These are phyloP conservation scores for Lophochroa leadbeateri DNA, from an alignment of 2,113 vertebrate species.

Conservation along the genomic window DNA sequence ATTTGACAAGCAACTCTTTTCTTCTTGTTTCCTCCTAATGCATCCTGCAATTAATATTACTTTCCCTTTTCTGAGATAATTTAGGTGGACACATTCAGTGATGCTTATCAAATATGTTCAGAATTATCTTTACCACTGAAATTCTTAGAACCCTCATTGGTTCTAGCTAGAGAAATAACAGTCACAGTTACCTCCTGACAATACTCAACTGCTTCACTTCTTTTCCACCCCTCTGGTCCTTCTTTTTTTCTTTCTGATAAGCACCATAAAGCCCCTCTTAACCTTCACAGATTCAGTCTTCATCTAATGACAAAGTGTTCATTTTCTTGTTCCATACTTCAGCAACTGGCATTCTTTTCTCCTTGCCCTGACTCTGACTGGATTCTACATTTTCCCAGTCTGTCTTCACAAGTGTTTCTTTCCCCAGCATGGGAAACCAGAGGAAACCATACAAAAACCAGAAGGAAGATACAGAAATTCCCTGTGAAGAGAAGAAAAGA, in stretches of 20 bases:
- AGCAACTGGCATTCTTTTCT: background rate
- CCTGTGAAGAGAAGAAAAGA: background rate
- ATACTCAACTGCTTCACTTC: background rate
- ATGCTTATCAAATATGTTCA: background rate
- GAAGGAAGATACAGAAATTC: background rate
- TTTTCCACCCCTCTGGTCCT: background rate
- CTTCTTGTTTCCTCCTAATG: background rate
- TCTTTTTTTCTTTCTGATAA: background rate
- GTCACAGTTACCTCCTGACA: background rate
- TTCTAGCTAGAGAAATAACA: background rate
- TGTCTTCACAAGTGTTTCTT: background rate
- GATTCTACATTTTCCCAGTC: background rate
- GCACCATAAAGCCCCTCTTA: background rate
- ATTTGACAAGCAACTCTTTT: background rate
- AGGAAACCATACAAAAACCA: background rate
- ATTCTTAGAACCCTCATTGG: background rate
- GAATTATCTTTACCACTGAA: background rate
- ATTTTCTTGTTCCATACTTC: background rate
- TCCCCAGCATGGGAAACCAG: background rate
- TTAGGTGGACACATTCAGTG: background rate
- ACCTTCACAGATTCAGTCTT: background rate
- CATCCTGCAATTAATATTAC: background rate
- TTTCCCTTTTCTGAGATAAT: background rate
- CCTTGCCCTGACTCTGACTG: background rate
- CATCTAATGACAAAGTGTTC: background rate